These are phyloP conservation scores for Sebastes trivittatus DNA, from an alignment of 2,797 vertebrate species.

Conservation along the genomic window DNA sequence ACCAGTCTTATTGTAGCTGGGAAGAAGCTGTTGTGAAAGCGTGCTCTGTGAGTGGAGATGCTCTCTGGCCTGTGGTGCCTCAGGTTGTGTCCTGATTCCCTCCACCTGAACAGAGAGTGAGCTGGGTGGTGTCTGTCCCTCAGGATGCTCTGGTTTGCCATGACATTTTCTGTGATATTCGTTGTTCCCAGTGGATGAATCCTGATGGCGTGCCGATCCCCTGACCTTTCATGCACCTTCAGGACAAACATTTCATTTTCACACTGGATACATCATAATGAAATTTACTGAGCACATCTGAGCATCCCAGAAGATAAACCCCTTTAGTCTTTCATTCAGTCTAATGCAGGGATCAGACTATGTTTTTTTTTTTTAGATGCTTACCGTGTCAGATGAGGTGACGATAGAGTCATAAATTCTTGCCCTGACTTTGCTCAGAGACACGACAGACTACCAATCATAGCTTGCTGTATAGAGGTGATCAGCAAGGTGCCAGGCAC, in stretches of 20 bases:
- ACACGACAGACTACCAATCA: not conserved
- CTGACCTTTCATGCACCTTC: not conserved
- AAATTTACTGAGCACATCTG: not conserved
- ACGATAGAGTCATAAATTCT: not conserved
- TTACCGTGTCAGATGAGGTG: not conserved
- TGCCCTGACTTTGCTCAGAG: not conserved
- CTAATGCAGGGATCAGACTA: not conserved
- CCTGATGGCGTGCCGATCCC: not conserved
- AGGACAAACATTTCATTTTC: too few species aligned
- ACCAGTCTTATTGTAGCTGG: too few species aligned
- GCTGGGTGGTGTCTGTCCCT: too few species aligned
- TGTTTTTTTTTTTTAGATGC: not conserved
- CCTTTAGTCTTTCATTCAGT: not conserved
- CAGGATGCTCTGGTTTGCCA: not conserved
- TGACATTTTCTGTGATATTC: not conserved
- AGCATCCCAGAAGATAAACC: not conserved
- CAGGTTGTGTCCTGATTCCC: too few species aligned
- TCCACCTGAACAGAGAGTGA: too few species aligned
- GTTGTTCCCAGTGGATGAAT: not conserved
- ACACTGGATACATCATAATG: not conserved
- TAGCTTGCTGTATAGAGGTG: not conserved
- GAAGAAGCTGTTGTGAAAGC: too few species aligned
- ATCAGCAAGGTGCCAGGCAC: not conserved
- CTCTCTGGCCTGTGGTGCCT: too few species aligned
- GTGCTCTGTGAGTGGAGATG: too few species aligned